Evolutionary conservation across 2,888 invertebrate species (phyloP), one percentile per base, ranked within the genome.

Genomic region (Xylocampa areola): DNA sequence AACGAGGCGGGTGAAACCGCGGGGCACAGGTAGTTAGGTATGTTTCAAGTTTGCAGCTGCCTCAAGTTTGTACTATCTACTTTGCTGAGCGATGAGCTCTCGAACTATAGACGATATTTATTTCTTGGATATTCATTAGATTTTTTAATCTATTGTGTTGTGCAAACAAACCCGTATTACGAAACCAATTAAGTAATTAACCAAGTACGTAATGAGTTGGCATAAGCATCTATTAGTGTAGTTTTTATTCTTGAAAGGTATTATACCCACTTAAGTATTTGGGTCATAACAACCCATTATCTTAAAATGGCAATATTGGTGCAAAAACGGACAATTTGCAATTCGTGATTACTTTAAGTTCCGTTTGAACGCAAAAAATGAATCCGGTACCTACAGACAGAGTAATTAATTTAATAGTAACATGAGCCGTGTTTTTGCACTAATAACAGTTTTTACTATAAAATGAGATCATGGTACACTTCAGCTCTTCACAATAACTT

Each of bases 301-400:
- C 43, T 14, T 23, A 25, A 55, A 63, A 68, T 68, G 30, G 53
- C 35, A 6, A 60, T 50, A 41, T 61, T 32, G 50, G 19, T 14
- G 50, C 40, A 73, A 73, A 72, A 73, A 65, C 30, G 11, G 11
- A 37, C 14, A 55, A 59, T 60, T 58, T 66, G 61, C 51, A 60
- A 63, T 68, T 66, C 65, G 68, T 64, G 63, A 72, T 66, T 62
- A 67, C 59, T 63, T 39, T 58, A 74, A 68, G 77, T 78, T 82
- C 78, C 76, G 79, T 68, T 80, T 71, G 49, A 47, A 13, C 23
- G 2, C 32, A 72, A 86, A 90, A 90, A 89, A 87, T 41, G 76
- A 82, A 81, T 90, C 90, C 90, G 90, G 90, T 79, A 88, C 81
- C n/a, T n/a, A 48, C 33, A 79, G 73, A 82, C 79, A 79, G 65